These are phyloP conservation scores for Caretta caretta DNA, from an alignment of 2,113 vertebrate species.

Conservation along the genomic window DNA sequence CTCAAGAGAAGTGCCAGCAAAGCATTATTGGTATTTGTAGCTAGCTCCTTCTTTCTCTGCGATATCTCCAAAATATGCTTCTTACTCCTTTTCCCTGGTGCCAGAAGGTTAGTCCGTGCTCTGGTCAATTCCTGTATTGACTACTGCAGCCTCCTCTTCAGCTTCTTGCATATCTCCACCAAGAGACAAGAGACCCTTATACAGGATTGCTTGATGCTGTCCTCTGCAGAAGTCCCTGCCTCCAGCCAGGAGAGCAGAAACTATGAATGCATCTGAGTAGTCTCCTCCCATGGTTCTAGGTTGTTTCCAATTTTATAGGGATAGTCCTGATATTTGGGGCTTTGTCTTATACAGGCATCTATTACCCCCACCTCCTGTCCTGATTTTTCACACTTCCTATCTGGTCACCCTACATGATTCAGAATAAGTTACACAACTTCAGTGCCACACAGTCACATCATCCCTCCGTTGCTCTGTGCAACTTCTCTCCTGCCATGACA, in stretches of 20 bases:
- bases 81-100: constrained; percentile 24
- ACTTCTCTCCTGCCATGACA: not conserved
- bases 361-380: not conserved
- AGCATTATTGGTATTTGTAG: constrained; percentile 8
- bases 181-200: not conserved
- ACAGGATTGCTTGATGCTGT: not conserved
- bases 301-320: too few species aligned
- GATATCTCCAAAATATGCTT: constrained; percentile 2
- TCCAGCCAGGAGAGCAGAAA: not conserved
- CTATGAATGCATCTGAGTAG: too few species aligned
- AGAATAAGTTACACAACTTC: not conserved
- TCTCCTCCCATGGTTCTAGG: too few species aligned
- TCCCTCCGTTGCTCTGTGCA: not conserved
- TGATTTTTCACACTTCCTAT: not conserved
- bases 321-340: too few species aligned
- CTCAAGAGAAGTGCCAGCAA: constrained; percentile 27
- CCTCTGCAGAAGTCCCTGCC: not conserved
- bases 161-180: not conserved
- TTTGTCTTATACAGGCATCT: too few species aligned
- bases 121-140: not conserved
- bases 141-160: not conserved
- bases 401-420: too few species aligned
- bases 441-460: not conserved
- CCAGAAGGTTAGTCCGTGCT: not conserved
- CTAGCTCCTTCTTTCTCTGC: not conserved